phyloP scores from a whole-genome alignment of 2,888 invertebrate genomes.

The Apamea sordens region DNA sequence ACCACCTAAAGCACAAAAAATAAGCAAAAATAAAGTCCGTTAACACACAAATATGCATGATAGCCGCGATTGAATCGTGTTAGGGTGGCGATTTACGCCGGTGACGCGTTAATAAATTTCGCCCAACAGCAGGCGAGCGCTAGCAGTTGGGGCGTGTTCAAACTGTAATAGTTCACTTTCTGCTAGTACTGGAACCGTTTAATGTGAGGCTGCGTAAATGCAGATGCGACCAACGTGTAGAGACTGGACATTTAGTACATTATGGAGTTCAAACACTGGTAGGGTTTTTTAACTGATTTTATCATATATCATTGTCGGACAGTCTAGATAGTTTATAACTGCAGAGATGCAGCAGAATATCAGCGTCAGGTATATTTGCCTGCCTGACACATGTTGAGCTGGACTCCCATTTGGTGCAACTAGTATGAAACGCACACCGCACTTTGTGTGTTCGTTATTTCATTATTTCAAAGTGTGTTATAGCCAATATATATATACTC shows the following conservation, averaged over 20 bases:
- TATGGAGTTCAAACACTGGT: not conserved
- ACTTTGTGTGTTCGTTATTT: no score
- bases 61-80: constrained; percentile 61
- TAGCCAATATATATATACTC: no score
- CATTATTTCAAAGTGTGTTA: no score
- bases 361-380: no score
- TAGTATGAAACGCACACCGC: no score
- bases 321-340: no score
- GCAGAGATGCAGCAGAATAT: no score
- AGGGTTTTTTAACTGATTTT: not conserved
- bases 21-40: constrained; percentile 14
- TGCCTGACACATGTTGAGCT: no score
- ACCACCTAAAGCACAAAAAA: not conserved
- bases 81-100: constrained; percentile 64
- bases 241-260: not conserved
- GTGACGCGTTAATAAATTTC: constrained; percentile 66
- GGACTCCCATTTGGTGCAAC: no score
- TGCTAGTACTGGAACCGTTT: constrained; percentile 1
- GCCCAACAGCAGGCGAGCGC: constrained; percentile 42
- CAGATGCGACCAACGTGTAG: not conserved
- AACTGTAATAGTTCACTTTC: constrained; percentile 30
- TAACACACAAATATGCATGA: constrained; percentile 42
- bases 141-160: constrained; percentile 42
- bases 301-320: not conserved
- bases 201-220: not conserved